Evolutionary conservation across 2,113 vertebrate genomes (phyloP).

Genomic region (Boulengeromyrus knoepffleri): DNA sequence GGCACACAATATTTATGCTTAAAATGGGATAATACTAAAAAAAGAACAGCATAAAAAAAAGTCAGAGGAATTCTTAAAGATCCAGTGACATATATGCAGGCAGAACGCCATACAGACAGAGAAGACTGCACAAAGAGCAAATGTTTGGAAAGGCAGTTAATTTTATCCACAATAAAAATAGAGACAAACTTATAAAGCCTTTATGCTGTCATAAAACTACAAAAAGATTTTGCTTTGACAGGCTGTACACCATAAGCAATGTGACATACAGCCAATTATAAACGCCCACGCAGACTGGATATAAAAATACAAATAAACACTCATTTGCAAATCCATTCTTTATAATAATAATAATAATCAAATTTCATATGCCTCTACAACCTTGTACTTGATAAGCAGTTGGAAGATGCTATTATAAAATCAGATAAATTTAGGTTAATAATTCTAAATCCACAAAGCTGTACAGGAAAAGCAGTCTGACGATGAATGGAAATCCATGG

Average conservation of each 20-base stretch:
- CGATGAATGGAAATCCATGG: neutral
- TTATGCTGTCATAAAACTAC: neutral
- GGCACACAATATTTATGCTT: neutral
- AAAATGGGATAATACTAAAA: neutral
- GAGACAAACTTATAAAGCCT: neutral
- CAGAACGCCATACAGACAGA: neutral
- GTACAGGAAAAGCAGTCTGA: neutral
- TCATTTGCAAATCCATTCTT: neutral
- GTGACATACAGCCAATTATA: neutral
- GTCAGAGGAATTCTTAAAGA: neutral
- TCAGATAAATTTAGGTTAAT: neutral
- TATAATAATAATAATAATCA: neutral
- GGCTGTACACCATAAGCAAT: neutral
- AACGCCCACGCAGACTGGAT: neutral
- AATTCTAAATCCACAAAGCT: neutral
- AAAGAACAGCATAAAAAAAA: neutral
- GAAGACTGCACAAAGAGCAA: neutral
- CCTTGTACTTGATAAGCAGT: neutral
- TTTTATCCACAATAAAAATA: neutral
- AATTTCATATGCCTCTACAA: neutral
- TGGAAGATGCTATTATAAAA: neutral
- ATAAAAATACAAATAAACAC: neutral
- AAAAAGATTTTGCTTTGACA: neutral
- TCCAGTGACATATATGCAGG: neutral
- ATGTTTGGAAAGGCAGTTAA: neutral